Percentiles rank a stretch among this genome's conserved stretches.
phyloP scores from a whole-genome alignment of 2,797 vertebrate species.

The Naso thynnoides region DNA sequence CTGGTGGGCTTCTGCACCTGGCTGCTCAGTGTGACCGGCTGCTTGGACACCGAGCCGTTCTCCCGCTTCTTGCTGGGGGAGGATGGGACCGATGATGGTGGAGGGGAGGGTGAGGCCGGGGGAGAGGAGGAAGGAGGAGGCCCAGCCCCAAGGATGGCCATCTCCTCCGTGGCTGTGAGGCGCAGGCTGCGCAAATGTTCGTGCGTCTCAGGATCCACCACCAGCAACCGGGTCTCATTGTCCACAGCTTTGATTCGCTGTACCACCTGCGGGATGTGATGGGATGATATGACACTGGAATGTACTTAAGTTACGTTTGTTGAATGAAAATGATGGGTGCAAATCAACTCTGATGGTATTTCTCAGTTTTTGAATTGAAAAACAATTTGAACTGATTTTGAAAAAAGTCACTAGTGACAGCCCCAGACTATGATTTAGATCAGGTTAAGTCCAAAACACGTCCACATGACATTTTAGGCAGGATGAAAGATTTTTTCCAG shows the following conservation, averaged over 20 bases:
- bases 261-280: slow-evolving; percentile 87
- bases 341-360: neutral
- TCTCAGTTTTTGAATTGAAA: neutral
- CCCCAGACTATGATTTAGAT: neutral
- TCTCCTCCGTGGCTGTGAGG: slow-evolving; percentile 91
- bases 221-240: slow-evolving; percentile 90
- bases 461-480: neutral
- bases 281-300: neutral
- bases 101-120: slow-evolving; percentile 35
- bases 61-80: slow-evolving; percentile 81
- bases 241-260: slow-evolving; percentile 95
- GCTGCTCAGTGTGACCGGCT: slow-evolving; percentile 70
- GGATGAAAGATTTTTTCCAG: neutral
- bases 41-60: slow-evolving; percentile 90
- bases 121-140: slow-evolving; percentile 51
- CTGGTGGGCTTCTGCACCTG: slow-evolving; percentile 85
- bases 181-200: slow-evolving; percentile 90
- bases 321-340: neutral
- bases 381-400: neutral
- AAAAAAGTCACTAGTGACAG: neutral
- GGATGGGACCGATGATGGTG: slow-evolving; percentile 53
- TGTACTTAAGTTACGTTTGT: too few relatives aligned
- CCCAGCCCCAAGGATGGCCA: slow-evolving; percentile 79
- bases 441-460: neutral
- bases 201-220: slow-evolving; percentile 93